Base-by-base conservation (phyloP, 1,140 invertebrate species). In the Philaenus spumarius region DNA sequence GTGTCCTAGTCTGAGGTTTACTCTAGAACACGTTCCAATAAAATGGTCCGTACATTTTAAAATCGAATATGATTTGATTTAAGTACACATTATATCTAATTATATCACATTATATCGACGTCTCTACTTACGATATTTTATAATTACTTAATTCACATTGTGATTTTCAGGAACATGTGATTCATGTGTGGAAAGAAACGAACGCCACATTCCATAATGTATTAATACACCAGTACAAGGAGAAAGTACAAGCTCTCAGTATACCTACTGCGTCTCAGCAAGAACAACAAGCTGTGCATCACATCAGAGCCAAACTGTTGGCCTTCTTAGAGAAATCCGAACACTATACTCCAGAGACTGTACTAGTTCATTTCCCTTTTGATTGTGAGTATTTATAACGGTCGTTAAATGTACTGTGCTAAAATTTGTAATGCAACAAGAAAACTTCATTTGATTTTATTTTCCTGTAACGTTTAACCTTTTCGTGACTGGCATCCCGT, bases 191-290 rank as follows among this genome's bases (percentile, higher is more conserved):
- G 91, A 80, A 87, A 54, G 96, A 98, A 63, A 84, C 79, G 1
- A 91, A 87, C 69, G 77, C 88, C 0, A 68, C 89, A 14, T 92
- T 97, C 64, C 96, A 98, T 69, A 95, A 98, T 72, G 85, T 88
- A 12, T 75, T 98, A 15, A 83, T 95, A 2, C 86, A 88, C 70
- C 87, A 91, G 70, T 94, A 94, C 65, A 80, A 85, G 62, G 86
- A 89, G 64, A 80, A 82, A 66, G 78, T 78, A 66, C 80, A 73
- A 59, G 78, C 68, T 65, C 75, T 77, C 77, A 77, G 48, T 76
- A 76, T 57, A 75, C 30, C 80, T 42, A 77, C 75, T 43, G 75
- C 74, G 1, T 79, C 78, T 23, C 76, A 81, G 2, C 83, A 82
- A 0, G 77, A 82, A 61, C 72, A 79, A 68, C 76, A 83, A 63